phyloP scores from a whole-genome alignment of 1,140 invertebrate genomes.

The Centruroides vittatus region DNA sequence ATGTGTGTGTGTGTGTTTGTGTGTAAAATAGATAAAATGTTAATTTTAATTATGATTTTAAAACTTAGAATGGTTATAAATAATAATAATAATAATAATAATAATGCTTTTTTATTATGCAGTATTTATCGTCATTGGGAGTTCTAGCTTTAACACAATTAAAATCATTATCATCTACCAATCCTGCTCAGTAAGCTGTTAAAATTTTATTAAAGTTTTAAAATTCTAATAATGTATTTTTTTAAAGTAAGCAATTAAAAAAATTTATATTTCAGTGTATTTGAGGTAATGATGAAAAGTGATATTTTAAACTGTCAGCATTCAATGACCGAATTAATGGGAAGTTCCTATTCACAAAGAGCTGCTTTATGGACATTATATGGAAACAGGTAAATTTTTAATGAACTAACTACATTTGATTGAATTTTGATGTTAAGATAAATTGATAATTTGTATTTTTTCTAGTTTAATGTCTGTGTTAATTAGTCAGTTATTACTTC shows the following conservation, averaged over 20 bases:
- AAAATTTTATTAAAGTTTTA: too few relatives aligned
- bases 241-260: too few relatives aligned
- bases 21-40: neutral
- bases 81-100: neutral
- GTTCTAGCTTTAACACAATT: constrained; percentile 43
- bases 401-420: neutral
- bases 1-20: too few relatives aligned
- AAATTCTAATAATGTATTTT: too few relatives aligned
- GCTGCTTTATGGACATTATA: constrained; percentile 72
- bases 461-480: constrained; percentile 47
- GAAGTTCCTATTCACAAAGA: constrained; percentile 58
- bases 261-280: constrained; percentile 27
- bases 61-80: neutral
- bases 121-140: constrained; percentile 46
- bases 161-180: constrained; percentile 23
- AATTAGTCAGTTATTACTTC: constrained; percentile 57
- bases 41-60: neutral
- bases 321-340: constrained; percentile 61
- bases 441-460: neutral
- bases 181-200: constrained; percentile 25
- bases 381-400: constrained; percentile 50
- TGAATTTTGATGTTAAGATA: neutral
- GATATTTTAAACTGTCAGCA: constrained; percentile 72
- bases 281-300: constrained; percentile 62
- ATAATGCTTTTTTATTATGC: constrained; percentile 4